Evolutionary conservation across 2,888 invertebrate species (phyloP), one percentile per base, ranked within the genome.

Genomic region (Tenodera sinensis): DNA sequence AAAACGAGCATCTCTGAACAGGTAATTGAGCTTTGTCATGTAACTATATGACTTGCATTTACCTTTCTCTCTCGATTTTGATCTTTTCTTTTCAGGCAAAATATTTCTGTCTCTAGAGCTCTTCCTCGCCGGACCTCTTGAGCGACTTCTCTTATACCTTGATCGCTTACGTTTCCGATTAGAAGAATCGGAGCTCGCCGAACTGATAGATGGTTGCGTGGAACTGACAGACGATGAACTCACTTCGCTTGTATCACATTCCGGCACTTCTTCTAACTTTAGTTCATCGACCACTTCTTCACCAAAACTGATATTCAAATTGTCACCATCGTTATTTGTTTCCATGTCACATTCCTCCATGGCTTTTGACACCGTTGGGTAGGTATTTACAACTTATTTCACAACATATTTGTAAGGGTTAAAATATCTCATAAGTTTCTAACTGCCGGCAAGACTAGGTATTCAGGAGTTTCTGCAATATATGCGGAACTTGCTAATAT

Each of bases 1-100:
- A 94, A 98, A 99, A 91, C 96, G 95, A 87, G 99, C 97, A 93
- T 98, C 98, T 91, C 98, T 96, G 93, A 99, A 99, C 91, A 99
- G 95, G 93, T 99, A 98, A 94, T 98, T 98, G 91, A 99, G 94
- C 94, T 98, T 97, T 34, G 97, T 97, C 94, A 96, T 95, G 92
- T 97, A 98, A 94, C 98, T 97, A 92, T 97, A 97, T 15, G 96
- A 96, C 93, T 96, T 96, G 89, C 95, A 94, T n/a, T 34, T 87
- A 91, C 93, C 92, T 90, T 93, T 93, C 47, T 93, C 93, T 91
- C 93, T 93, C 28, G 93, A 93, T 89, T 93, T 93, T n/a, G 93
- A 91, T 86, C 93, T 91, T 92, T 93, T 93, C 14, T 92, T 92
- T 82, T 93, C 93, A 27, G 93, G 93, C 91, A 93, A 93, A 89